A percentile compares a stretch with the other conserved stretches of the same genome.
phyloP scores from a whole-genome alignment of 92 coral and sea anemone genomes.

The Ricordea florida region DNA sequence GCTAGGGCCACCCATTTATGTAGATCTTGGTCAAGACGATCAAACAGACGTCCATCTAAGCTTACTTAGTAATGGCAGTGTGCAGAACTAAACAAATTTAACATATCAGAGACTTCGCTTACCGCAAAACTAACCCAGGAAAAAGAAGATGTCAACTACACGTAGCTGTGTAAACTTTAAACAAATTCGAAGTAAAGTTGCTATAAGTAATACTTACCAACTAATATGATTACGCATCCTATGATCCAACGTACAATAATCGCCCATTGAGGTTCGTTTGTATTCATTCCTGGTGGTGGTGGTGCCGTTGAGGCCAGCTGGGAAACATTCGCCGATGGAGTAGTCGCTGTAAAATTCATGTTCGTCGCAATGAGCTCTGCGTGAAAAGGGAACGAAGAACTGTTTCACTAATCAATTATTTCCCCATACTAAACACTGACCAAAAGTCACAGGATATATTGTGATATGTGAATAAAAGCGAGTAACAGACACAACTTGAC shows the following conservation, averaged over 20 bases:
- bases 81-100: no score
- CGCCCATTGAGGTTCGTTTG: constrained; percentile 73
- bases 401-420: neutral
- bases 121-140: no score
- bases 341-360: constrained; percentile 17
- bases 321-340: neutral
- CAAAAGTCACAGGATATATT: neutral
- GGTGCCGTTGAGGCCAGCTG: neutral
- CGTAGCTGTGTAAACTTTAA: no score
- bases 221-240: constrained; percentile 55
- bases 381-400: neutral
- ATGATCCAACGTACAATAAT: constrained; percentile 64
- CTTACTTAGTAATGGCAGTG: no score
- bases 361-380: constrained; percentile 15
- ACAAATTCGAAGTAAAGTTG: no score
- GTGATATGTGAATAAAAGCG: neutral
- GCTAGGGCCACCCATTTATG: no score
- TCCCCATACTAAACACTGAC: no score
- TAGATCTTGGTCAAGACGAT: no score
- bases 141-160: no score
- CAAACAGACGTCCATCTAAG: no score
- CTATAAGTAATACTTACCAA: constrained; percentile 84
- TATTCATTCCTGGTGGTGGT: neutral
- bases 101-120: no score
- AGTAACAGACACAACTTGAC: no score